phyloP scores from a whole-genome alignment of 1,140 invertebrate species.

The Hetaerina americana region DNA sequence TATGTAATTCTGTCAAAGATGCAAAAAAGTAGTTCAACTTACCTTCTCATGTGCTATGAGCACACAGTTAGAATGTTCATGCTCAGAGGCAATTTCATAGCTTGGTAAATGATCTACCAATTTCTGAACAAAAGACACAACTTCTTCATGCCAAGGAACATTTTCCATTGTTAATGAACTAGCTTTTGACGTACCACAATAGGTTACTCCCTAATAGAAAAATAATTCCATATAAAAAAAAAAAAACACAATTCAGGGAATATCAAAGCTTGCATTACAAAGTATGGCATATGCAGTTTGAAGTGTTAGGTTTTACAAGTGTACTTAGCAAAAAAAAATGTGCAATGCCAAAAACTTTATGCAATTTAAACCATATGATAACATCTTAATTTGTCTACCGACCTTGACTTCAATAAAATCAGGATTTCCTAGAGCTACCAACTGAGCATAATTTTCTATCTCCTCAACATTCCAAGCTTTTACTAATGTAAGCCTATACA shows the following conservation, averaged over 20 bases:
- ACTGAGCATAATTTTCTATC: slow-evolving; percentile 41
- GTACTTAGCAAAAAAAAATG: too few species aligned
- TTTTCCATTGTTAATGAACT: slow-evolving; percentile 47
- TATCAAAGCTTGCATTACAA: too few species aligned
- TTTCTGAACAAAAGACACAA: slow-evolving; percentile 38
- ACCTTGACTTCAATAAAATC: slow-evolving; percentile 56
- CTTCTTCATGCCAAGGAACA: slow-evolving; percentile 52
- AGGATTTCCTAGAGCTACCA: slow-evolving; percentile 43
- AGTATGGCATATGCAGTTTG: too few species aligned
- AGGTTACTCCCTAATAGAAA: slow-evolving; percentile 42
- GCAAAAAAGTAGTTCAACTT: too few species aligned
- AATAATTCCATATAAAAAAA: slow-evolving; percentile 10
- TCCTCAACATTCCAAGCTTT: slow-evolving; percentile 50
- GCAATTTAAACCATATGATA: too few species aligned
- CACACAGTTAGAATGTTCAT: slow-evolving; percentile 52
- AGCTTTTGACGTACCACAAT: slow-evolving; percentile 45
- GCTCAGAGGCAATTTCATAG: slow-evolving; percentile 47
- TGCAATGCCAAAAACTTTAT: too few species aligned
- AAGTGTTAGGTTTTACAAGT: too few species aligned
- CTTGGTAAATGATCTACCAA: slow-evolving; percentile 32
- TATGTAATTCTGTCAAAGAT: not conserved
- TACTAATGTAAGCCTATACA: slow-evolving; percentile 48
- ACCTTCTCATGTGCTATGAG: slow-evolving; percentile 44
- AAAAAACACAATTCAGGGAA: not conserved
- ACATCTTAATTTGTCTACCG: too few species aligned